These are phyloP conservation scores for Megastigmus dorsalis DNA, from an alignment of 2,888 invertebrate genomes.

Conservation along the genomic window DNA sequence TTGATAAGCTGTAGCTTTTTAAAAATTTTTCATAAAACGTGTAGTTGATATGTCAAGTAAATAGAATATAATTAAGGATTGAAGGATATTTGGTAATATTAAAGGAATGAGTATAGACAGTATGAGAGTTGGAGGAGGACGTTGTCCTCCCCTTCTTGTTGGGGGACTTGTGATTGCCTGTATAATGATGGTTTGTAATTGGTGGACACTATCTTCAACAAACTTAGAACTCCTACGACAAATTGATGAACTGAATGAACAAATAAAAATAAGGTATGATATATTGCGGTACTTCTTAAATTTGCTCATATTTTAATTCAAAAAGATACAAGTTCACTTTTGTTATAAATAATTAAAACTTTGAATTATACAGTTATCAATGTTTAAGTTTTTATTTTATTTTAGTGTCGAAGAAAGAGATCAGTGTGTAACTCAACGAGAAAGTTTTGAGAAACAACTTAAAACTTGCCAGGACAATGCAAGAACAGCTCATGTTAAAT, in stretches of 20 bases:
- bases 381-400: constrained; percentile 1
- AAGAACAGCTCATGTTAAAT: constrained; percentile 63
- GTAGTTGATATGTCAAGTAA: not conserved
- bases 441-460: constrained; percentile 55
- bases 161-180: constrained; percentile 68
- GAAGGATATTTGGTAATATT: not conserved
- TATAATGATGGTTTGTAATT: constrained; percentile 70
- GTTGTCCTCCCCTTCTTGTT: constrained; percentile 72
- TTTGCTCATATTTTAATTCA: not conserved
- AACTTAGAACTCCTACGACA: constrained; percentile 70
- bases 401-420: constrained; percentile 70
- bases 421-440: constrained; percentile 66
- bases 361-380: not conserved
- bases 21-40: not conserved
- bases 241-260: constrained; percentile 70
- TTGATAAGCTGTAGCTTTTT: not conserved
- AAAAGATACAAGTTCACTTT: not conserved
- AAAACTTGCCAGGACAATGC: constrained; percentile 65
- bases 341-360: not conserved
- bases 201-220: constrained; percentile 71
- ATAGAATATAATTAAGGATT: not conserved
- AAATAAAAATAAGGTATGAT: constrained; percentile 70
- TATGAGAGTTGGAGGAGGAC: constrained; percentile 72
- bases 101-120: constrained; percentile 62
- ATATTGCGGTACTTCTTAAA: not conserved